Evolutionary conservation across 2,888 invertebrate species (phyloP), one percentile per base, ranked within the genome.

Genomic region (Smittia aterrima): DNA sequence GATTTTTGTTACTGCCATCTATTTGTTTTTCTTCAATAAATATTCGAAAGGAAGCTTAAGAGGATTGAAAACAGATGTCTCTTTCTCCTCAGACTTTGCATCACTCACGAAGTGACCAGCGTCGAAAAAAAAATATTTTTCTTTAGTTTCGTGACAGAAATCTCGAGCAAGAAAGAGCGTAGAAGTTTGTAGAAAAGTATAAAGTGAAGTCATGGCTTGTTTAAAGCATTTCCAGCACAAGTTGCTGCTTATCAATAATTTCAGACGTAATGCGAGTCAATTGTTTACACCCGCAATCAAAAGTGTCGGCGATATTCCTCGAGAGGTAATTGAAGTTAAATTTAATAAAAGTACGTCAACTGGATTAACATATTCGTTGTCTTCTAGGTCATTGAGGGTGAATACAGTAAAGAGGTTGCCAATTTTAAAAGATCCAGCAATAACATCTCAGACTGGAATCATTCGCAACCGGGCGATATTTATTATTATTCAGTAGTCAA

Each of bases 191-290:
- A n/a, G 32, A 32, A 3, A 32, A 32, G 32, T 9, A 9, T 11
- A 47, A n/a, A 13, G 47, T 47, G 47, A 47, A 47, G 20, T 13
- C 6, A 58, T 58, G 58, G 58, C 58, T 58, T 58, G 58, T 58
- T 22, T 58, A 2, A 58, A 58, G n/a, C 58, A 58, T 58, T 22
- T 58, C 9, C 18, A 58, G 9, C 18, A 58, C 20, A 58, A 58
- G 20, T 9, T 58, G 7, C 7, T 22, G 18, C 22, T 58, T 3
- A 20, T 58, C 22, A 58, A 58, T 58, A 6, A 58, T 2, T 58
- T 20, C 22, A 6, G 58, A 3, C 18, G 58, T 3, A 13, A 18
- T 22, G 58, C 58, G 22, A 58, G 20, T 22, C 22, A 7, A 7
- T 2, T 58, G 58, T 11, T 47, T n/a, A 47, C 16, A 16, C 18